Base-by-base conservation (phyloP, 2,797 vertebrate genomes). In the Salmo trutta region DNA sequence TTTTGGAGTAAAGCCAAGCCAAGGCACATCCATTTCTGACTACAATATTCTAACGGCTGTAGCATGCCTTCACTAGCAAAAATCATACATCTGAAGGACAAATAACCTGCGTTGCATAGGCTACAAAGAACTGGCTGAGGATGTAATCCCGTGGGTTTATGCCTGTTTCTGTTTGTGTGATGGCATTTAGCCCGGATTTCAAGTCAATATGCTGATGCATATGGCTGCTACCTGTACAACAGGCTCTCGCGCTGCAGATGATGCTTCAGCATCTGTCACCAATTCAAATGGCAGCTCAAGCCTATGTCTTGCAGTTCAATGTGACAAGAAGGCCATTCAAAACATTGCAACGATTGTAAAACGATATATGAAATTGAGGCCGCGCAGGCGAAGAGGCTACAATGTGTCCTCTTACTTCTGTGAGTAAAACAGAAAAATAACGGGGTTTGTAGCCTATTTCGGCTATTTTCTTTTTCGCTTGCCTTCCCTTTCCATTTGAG, bases 21-120 rank as follows among this genome's bases (percentile, higher is more conserved):
- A 56, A 14, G 19, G 21, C 3, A 81, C 41, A 79, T 79, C 79
- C 82, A 36, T 67, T 77, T 33, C 83, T 89, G 85, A 19, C 6
- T 59, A 59, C 56, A 59, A 64, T 12, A 64, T 24, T 24, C 8
- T 24, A 64, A 64, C 24, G 59, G 59, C 21, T 12, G 59, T 24
- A 64, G 21, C 59, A 64, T 21, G 59, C 21, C 21, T 47, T 47
- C 41, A 47, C 41, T 14, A 47, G 41, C 10, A 47, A 47, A 10
- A 10, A 27, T 4, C 8, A 56, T 16, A 16, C 1, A 64, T 27
- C 21, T 24, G 10, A 64, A 64, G 59, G 21, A 24, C 59, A 24
- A 3, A 24, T 21, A 19, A 8, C 56, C 4, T 21, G 56, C 56
- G 56, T 59, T 21, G 56, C 21, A 21, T n/a, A 19, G 19, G 6